Conservation (phyloP, 2,113 vertebrate species). For the Sceloporus undulatus region DNA sequence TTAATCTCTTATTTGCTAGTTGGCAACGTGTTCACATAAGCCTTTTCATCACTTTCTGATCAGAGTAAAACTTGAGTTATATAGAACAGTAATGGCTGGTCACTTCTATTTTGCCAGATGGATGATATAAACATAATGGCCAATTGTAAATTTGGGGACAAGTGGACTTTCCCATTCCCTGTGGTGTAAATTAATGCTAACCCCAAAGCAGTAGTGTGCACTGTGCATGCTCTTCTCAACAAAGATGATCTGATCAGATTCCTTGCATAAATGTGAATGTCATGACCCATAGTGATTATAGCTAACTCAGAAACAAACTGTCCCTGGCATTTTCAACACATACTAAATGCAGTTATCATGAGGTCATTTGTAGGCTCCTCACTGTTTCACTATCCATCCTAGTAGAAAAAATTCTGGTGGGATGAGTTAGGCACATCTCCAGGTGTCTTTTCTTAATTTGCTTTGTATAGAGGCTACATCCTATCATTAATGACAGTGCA, state of each 20-base stretch:
- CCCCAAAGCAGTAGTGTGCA: neutral
- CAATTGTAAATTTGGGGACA: neutral
- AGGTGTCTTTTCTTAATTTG: slow-evolving; percentile 11
- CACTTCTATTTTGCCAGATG: neutral
- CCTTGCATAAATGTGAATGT: neutral
- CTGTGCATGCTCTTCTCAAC: neutral
- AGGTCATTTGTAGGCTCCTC: neutral
- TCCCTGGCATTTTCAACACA: neutral
- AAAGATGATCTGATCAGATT: neutral
- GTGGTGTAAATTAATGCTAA: neutral
- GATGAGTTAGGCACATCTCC: neutral
- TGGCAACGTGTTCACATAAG: neutral
- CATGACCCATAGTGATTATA: neutral
- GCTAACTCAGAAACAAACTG: neutral
- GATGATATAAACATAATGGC: neutral
- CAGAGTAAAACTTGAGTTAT: neutral
- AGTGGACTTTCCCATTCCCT: neutral
- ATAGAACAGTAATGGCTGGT: neutral
- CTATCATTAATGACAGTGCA: neutral
- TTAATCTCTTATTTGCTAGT: neutral
- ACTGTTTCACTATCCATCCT: neutral
- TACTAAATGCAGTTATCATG: neutral
- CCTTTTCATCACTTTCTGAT: neutral
- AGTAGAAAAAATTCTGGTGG: neutral
- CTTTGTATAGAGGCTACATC: neutral